A percentile compares a stretch with the other conserved stretches of the same genome.
Evolutionary conservation across 2,797 vertebrate species (phyloP).

Genomic region (Anomalospiza imberbis): DNA sequence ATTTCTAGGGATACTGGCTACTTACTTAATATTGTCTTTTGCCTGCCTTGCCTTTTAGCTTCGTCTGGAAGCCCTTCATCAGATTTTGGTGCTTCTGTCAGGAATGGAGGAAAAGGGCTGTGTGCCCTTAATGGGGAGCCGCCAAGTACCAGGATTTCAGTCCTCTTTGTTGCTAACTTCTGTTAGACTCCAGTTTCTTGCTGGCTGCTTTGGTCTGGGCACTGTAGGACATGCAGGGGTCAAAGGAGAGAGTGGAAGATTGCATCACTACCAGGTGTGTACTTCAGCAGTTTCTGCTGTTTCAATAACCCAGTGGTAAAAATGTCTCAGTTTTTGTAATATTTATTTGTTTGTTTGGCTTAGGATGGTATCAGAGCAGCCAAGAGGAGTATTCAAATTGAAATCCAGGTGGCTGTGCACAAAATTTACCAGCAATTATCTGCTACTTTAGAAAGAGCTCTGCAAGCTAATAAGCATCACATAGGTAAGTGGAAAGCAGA

Average conservation of each 20-base stretch:
- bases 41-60: slow-evolving; percentile 74
- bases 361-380: slow-evolving; percentile 95
- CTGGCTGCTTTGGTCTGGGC: slow-evolving; percentile 94
- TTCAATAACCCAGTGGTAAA: slow-evolving; percentile 1
- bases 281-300: not conserved
- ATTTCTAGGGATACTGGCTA: not conserved
- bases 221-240: slow-evolving; percentile 83
- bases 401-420: slow-evolving; percentile 96
- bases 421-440: slow-evolving; percentile 98
- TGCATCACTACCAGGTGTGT: slow-evolving; percentile 95
- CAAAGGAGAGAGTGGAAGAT: slow-evolving; percentile 91
- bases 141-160: slow-evolving; percentile 81
- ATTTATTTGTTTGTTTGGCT: slow-evolving; percentile 11
- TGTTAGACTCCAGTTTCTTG: slow-evolving; percentile 93
- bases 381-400: slow-evolving; percentile 90
- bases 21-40: not conserved
- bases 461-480: slow-evolving; percentile 96
- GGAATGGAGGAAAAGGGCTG: slow-evolving; percentile 97
- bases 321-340: not conserved
- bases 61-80: slow-evolving; percentile 94
- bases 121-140: slow-evolving; percentile 70
- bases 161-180: slow-evolving; percentile 93
- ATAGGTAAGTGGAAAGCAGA: slow-evolving; percentile 80
- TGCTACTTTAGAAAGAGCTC: slow-evolving; percentile 90
- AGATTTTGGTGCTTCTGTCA: slow-evolving; percentile 93